These are phyloP conservation scores for Melanerpes formicivorus DNA, from an alignment of 2,113 vertebrate genomes.

Conservation along the genomic window DNA sequence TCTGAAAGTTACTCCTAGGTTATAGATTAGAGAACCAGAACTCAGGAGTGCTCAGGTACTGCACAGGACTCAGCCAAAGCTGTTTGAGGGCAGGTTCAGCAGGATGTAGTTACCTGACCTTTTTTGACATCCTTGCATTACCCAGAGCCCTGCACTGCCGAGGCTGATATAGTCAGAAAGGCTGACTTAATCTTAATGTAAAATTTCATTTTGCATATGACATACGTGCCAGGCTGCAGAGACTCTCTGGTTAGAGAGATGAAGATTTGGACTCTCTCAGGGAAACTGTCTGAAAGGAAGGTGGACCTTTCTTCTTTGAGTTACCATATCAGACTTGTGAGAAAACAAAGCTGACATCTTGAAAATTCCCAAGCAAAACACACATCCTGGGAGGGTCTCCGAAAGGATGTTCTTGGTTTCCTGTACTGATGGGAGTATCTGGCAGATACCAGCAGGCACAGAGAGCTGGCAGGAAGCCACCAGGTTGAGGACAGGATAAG, in stretches of 20 bases:
- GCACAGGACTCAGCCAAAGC: fast-evolving
- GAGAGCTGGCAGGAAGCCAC: not conserved
- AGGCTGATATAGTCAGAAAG: not conserved
- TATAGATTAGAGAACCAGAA: not conserved
- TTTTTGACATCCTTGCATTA: not conserved
- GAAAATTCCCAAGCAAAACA: conserved; percentile 8
- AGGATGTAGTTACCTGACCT: not conserved
- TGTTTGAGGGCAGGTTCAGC: not conserved
- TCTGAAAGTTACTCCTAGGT: not conserved
- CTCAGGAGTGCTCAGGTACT: not conserved
- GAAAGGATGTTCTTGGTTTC: conserved; percentile 36
- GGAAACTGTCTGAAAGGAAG: not conserved
- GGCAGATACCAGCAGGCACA: not conserved
- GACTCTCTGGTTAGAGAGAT: not conserved
- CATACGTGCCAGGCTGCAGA: not conserved
- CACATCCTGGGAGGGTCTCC: conserved; percentile 26
- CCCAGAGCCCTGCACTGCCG: not conserved
- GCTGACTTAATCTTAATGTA: not conserved
- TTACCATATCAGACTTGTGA: not conserved
- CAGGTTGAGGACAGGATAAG: conserved; percentile 7
- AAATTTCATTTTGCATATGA: not conserved
- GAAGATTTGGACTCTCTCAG: not conserved
- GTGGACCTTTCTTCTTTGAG: not conserved
- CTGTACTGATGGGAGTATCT: not conserved
- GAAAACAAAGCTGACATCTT: conserved; percentile 29